Evolutionary conservation across 2,113 vertebrate genomes (phyloP), one percentile per base, ranked within the genome.

Genomic region (Podarcis raffonei): DNA sequence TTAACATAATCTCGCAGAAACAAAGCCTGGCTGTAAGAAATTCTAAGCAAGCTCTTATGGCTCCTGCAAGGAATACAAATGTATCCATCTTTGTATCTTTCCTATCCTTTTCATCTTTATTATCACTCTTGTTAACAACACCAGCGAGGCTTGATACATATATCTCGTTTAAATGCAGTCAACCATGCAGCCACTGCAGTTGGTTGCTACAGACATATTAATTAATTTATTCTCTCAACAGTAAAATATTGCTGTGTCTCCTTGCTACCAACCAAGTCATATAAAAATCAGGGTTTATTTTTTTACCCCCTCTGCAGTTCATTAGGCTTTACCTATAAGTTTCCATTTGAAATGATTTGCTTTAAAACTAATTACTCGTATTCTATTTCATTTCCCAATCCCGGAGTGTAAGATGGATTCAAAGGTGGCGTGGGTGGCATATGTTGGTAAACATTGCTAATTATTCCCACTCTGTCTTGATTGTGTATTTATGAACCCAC

Each of bases 61-160:
- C 68, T 86, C n/a, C 89, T 76, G 92, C 7, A 9, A 88, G 89
- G 89, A 93, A 91, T 12, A 72, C 83, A 74, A 93, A 78, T n/a
- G 85, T 53, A 1, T 22, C 69, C 86, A 95, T 94, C 86, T 94
- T 94, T 93, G 92, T 92, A 89, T 94, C 91, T 93, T 90, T 88
- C 96, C 95, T 96, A 97, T 96, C 96, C 95, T 96, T 94, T 96
- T 94, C 96, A 97, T 97, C 96, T 97, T 97, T 96, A 97, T 96
- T 96, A 96, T 57, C 92, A 92, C 86, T 92, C 96, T 96, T 97
- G 96, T 97, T 97, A 97, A 97, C 96, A 97, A 94, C 95, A 94
- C 95, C 94, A 23, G 94, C 5, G 87, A 96, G 92, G 94, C 96
- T 93, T 87, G 53, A 66, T 94, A 95, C 94, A 95, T 97, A 96